Conservation (phyloP, 2,888 invertebrate species). For the Acronicta aceris region DNA sequence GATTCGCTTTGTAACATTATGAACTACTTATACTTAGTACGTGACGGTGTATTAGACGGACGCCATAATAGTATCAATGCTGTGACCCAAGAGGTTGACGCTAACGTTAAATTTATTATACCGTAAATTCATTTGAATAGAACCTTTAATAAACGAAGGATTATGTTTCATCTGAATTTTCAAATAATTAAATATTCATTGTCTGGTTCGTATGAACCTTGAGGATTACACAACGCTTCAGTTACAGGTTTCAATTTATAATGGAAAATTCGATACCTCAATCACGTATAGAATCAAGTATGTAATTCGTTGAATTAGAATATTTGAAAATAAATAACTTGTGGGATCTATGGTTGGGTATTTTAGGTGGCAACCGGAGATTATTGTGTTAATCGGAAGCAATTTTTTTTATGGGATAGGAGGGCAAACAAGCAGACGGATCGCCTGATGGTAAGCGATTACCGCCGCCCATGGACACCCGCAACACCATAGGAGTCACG, state of each 20-base stretch:
- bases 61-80: conserved; percentile 22
- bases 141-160: conserved; percentile 31
- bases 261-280: conserved; percentile 23
- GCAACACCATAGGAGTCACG: too few relatives aligned
- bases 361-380: too few relatives aligned
- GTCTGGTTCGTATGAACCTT: conserved; percentile 39
- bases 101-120: conserved; percentile 42
- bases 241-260: conserved; percentile 34
- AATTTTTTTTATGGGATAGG: too few relatives aligned
- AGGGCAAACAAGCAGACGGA: too few relatives aligned
- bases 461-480: too few relatives aligned
- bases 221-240: conserved; percentile 25
- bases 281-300: conserved; percentile 29
- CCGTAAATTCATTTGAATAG: conserved; percentile 50
- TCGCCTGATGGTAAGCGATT: too few relatives aligned
- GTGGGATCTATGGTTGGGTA: not conserved
- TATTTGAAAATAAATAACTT: conserved; percentile 10
- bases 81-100: conserved; percentile 39
- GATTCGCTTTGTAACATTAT: too few relatives aligned
- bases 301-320: conserved; percentile 1
- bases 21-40: not conserved
- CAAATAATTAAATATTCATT: conserved; percentile 46
- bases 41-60: not conserved
- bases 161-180: conserved; percentile 32
- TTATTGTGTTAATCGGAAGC: too few relatives aligned